Percentiles rank a stretch among this genome's conserved stretches.
These are phyloP conservation scores for Thumatha senex DNA, from an alignment of 2,888 invertebrate genomes.

Conservation along the genomic window DNA sequence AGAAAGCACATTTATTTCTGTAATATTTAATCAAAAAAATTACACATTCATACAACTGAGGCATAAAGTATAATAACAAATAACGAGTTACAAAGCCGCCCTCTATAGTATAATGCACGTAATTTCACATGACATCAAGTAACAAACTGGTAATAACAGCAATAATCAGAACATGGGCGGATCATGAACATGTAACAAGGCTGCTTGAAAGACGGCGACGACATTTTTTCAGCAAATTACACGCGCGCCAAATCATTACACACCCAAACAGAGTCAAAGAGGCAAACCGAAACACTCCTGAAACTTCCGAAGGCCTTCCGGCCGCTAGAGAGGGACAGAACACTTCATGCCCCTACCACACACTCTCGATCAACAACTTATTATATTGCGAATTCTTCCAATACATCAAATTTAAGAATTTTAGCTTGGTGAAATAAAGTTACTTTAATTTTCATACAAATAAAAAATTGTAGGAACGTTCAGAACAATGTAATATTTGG, in stretches of 20 bases:
- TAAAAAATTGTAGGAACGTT: too few species aligned
- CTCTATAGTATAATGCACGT: constrained; percentile 23
- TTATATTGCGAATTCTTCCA: constrained; percentile 12
- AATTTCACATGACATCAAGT: constrained; percentile 27
- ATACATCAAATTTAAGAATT: too few species aligned
- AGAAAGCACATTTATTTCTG: neutral
- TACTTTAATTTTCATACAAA: too few species aligned
- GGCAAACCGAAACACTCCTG: constrained; percentile 80
- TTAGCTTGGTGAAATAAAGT: too few species aligned
- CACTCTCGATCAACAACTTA: constrained; percentile 43
- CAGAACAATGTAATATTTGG: too few species aligned
- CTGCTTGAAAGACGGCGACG: constrained; percentile 51
- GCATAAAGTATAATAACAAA: constrained; percentile 27
- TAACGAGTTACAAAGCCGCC: constrained; percentile 10
- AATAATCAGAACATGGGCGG: constrained; percentile 54
- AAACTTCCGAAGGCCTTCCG: constrained; percentile 76
- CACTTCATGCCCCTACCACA: constrained; percentile 45
- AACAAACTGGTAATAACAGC: constrained; percentile 51
- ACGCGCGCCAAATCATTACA: constrained; percentile 79
- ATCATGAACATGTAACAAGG: constrained; percentile 54
- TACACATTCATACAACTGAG: neutral
- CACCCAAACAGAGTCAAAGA: constrained; percentile 81
- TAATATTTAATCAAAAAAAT: neutral
- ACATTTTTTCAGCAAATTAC: constrained; percentile 80
- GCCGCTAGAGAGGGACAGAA: constrained; percentile 62